These are phyloP conservation scores for Tinea pellionella DNA, from an alignment of 2,888 invertebrate genomes.

Conservation along the genomic window DNA sequence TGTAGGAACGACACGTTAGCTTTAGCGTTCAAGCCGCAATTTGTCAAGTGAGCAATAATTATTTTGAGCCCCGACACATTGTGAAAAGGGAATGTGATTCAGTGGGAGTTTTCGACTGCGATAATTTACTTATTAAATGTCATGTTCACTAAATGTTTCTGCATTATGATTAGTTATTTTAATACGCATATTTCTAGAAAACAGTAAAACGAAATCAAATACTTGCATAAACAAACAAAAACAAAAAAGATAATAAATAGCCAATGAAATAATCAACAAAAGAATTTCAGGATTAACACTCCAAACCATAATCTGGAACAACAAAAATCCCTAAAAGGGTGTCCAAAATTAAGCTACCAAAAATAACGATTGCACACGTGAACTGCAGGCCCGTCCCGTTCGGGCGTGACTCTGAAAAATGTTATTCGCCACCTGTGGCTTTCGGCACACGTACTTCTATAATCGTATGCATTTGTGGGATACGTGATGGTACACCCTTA, in stretches of 20 bases:
- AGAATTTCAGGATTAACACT: too few relatives aligned
- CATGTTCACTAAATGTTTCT: background rate
- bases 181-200: too few relatives aligned
- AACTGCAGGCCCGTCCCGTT: conserved; percentile 31
- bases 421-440: conserved; percentile 68
- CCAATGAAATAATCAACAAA: too few relatives aligned
- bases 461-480: conserved; percentile 51
- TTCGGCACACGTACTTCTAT: conserved; percentile 23
- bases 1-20: conserved; percentile 56
- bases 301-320: background rate
- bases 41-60: conserved; percentile 65
- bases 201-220: too few relatives aligned
- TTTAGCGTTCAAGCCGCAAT: conserved; percentile 47
- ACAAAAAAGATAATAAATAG: too few relatives aligned
- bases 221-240: too few relatives aligned
- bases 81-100: conserved; percentile 25
- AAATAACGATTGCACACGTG: conserved; percentile 18
- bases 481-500: background rate
- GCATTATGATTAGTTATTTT: background rate
- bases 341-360: conserved; percentile 41
- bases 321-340: background rate
- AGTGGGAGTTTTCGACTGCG: conserved; percentile 15
- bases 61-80: conserved; percentile 42
- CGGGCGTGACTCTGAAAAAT: conserved; percentile 48
- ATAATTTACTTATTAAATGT: background rate